phyloP scores from a whole-genome alignment of 2,888 invertebrate species.

The Chymomyza caudatula region DNA sequence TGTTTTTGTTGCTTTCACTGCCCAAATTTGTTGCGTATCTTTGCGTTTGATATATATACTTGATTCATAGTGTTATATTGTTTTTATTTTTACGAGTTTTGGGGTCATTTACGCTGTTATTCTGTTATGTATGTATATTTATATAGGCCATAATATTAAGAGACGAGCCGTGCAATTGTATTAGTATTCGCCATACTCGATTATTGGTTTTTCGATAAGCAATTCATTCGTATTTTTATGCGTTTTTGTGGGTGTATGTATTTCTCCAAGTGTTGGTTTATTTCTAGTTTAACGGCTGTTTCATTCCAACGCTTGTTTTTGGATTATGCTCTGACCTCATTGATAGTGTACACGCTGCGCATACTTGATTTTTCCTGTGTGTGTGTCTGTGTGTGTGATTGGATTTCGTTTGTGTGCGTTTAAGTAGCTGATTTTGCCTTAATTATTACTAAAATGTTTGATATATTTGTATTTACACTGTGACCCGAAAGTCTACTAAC shows the following conservation, averaged over 20 bases:
- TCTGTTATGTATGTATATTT: not conserved
- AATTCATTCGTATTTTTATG: constrained; percentile 2
- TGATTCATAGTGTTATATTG: constrained; percentile 33
- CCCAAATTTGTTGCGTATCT: constrained; percentile 47
- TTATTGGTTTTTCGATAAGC: constrained; percentile 50
- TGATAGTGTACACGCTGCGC: not conserved
- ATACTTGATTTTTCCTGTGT: not conserved
- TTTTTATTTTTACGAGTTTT: constrained; percentile 47
- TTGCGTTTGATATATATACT: constrained; percentile 28
- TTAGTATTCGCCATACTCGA: not conserved
- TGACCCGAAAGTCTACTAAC: not conserved
- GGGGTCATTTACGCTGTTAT: constrained; percentile 1
- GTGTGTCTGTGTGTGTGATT: not conserved
- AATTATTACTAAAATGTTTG: constrained; percentile 36
- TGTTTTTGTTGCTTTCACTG: constrained; percentile 4
- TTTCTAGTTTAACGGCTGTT: not conserved
- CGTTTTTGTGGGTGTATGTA: not conserved
- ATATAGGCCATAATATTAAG: not conserved
- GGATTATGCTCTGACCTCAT: constrained; percentile 23
- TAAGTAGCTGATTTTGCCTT: constrained; percentile 12
- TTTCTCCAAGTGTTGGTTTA: not conserved
- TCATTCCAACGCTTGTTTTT: constrained; percentile 26
- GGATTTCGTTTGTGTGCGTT: not conserved
- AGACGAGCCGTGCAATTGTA: not conserved
- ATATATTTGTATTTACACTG: constrained; percentile 25